Evolutionary conservation across 2,113 vertebrate species (phyloP).

Genomic region (Charadrius vociferus): DNA sequence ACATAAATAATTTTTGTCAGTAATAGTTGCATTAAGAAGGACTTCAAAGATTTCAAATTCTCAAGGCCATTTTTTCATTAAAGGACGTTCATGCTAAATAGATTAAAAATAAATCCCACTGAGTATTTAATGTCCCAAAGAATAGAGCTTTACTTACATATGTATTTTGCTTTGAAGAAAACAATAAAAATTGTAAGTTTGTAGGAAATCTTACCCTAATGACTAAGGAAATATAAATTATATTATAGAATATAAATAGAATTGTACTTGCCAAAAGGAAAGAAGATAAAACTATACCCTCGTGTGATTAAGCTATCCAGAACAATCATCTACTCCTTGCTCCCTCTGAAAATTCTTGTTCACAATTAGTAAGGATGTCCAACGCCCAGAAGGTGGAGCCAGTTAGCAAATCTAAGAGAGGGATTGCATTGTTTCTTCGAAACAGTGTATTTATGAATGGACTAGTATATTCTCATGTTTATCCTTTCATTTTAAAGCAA

Average conservation of each 20-base stretch:
- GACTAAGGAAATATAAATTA: not conserved
- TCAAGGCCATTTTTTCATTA: not conserved
- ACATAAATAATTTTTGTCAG: not conserved
- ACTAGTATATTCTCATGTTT: not conserved
- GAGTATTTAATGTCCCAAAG: not conserved
- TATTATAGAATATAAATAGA: not conserved
- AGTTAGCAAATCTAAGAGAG: slow-evolving; percentile 27
- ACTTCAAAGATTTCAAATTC: not conserved
- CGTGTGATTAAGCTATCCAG: not conserved
- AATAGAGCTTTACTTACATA: not conserved
- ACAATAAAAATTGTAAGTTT: not conserved
- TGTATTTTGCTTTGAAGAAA: not conserved
- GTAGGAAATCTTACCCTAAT: not conserved
- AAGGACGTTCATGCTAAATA: not conserved
- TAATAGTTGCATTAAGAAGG: not conserved
- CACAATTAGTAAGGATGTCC: not conserved
- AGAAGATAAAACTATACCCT: not conserved
- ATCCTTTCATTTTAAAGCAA: not conserved
- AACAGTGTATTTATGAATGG: not conserved
- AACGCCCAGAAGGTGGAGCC: slow-evolving; percentile 71
- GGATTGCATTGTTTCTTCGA: not conserved
- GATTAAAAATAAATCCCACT: not conserved
- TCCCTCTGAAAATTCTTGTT: not conserved
- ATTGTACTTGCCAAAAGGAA: not conserved
- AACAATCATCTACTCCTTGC: not conserved